Conservation (phyloP, 2,888 invertebrate genomes). For the Tachina grossa region DNA sequence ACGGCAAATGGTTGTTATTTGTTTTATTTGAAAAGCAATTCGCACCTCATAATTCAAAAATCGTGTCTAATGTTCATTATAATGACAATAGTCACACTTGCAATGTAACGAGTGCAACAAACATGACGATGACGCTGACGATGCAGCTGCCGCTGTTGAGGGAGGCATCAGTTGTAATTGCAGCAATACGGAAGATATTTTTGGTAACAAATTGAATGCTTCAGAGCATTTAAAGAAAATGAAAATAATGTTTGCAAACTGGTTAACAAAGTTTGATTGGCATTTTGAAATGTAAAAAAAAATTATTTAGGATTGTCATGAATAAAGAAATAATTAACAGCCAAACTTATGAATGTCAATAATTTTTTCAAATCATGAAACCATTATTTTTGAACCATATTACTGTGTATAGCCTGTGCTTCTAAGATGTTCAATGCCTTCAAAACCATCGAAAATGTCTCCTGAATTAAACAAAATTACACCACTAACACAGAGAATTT, state of each 20-base stretch:
- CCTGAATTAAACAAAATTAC: too few species aligned
- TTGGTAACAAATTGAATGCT: neutral
- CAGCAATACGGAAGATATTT: slow-evolving; percentile 29
- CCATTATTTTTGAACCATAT: too few species aligned
- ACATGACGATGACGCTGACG: slow-evolving; percentile 45
- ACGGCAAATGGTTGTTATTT: slow-evolving; percentile 75
- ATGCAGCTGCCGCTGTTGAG: slow-evolving; percentile 30
- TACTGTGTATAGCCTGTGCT: too few species aligned
- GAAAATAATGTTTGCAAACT: slow-evolving; percentile 25
- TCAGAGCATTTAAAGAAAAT: neutral
- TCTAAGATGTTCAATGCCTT: too few species aligned
- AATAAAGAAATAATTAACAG: neutral
- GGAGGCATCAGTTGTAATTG: slow-evolving; percentile 47
- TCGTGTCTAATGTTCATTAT: slow-evolving; percentile 80
- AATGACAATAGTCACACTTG: slow-evolving; percentile 22
- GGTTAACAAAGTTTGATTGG: slow-evolving; percentile 19
- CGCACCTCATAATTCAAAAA: slow-evolving; percentile 83
- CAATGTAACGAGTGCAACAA: slow-evolving; percentile 26
- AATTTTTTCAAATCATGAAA: too few species aligned
- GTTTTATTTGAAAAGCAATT: slow-evolving; percentile 76
- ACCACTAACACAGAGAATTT: too few species aligned
- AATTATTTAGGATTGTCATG: neutral
- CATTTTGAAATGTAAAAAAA: neutral
- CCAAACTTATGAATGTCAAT: neutral
- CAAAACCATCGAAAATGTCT: too few species aligned